phyloP scores from a whole-genome alignment of 2,113 vertebrate genomes.

The Dolichallabes microphthalmus region DNA sequence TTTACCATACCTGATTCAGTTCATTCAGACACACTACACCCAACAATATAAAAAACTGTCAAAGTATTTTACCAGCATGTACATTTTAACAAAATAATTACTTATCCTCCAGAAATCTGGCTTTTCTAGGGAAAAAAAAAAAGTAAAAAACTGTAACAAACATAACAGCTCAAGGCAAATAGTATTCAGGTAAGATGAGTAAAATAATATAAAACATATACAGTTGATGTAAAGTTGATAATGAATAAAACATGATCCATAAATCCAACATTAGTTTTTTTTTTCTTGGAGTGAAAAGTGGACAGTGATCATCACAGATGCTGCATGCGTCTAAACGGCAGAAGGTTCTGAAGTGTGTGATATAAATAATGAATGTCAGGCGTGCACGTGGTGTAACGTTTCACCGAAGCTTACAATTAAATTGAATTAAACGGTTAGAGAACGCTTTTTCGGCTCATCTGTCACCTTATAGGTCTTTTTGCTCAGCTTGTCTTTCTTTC shows the following conservation, averaged over 20 bases:
- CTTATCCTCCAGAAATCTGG: neutral
- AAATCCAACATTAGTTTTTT: neutral
- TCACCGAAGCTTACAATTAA: conserved; percentile 30
- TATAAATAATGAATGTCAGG: conserved; percentile 28
- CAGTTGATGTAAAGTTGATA: no score
- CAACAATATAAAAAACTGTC: neutral
- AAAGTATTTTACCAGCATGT: neutral
- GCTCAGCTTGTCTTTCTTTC: neutral
- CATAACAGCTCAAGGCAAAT: neutral
- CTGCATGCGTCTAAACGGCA: neutral
- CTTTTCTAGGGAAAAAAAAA: neutral
- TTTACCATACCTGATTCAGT: neutral
- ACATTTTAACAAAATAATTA: neutral
- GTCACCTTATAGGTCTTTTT: neutral
- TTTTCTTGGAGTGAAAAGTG: neutral
- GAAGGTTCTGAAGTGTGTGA: conserved; percentile 15
- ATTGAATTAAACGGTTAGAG: conserved; percentile 20
- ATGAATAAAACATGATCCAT: neutral
- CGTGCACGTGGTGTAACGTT: conserved; percentile 6
- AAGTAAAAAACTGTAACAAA: neutral
- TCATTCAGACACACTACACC: neutral
- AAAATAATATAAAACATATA: neutral
- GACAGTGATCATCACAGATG: neutral
- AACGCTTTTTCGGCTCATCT: neutral
- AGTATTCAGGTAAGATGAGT: neutral